Evolutionary conservation across 1,140 invertebrate genomes (phyloP).

Genomic region (Listronotus oregonensis): DNA sequence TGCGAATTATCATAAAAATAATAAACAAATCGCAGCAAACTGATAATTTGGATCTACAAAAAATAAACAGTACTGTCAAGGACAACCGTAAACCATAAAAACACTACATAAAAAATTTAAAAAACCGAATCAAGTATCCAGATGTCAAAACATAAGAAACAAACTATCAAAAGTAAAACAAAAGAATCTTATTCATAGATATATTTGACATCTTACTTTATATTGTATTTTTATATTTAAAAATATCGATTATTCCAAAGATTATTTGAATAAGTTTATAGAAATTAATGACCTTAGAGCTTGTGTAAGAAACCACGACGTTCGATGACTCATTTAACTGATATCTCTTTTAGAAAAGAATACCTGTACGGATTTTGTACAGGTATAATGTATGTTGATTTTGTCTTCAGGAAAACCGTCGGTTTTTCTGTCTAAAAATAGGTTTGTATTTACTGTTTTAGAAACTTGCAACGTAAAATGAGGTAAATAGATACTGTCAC

Average conservation of each 20-base stretch:
- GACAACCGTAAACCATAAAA: too few relatives aligned
- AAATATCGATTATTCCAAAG: neutral
- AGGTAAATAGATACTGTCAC: conserved; percentile 1
- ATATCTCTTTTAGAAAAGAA: conserved; percentile 28
- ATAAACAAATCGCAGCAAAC: too few relatives aligned
- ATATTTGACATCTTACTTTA: too few relatives aligned
- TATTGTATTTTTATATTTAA: too few relatives aligned
- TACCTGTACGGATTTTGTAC: conserved; percentile 27
- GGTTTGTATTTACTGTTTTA: conserved; percentile 1
- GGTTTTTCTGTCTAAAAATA: neutral
- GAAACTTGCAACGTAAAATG: neutral
- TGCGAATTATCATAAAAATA: too few relatives aligned
- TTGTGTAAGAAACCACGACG: conserved; percentile 29
- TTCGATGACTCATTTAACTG: conserved; percentile 32
- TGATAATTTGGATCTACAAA: too few relatives aligned
- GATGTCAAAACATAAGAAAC: too few relatives aligned
- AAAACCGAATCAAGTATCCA: too few relatives aligned
- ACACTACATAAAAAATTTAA: too few relatives aligned
- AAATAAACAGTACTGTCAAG: too few relatives aligned
- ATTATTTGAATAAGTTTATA: conserved; percentile 1
- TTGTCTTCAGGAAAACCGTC: conserved; percentile 10
- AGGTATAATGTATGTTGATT: conserved; percentile 9
- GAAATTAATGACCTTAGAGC: conserved; percentile 33
- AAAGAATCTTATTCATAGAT: too few relatives aligned
- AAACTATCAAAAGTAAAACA: too few relatives aligned